Base-by-base conservation (phyloP, 2,113 vertebrate genomes). In the Salminus brasiliensis region DNA sequence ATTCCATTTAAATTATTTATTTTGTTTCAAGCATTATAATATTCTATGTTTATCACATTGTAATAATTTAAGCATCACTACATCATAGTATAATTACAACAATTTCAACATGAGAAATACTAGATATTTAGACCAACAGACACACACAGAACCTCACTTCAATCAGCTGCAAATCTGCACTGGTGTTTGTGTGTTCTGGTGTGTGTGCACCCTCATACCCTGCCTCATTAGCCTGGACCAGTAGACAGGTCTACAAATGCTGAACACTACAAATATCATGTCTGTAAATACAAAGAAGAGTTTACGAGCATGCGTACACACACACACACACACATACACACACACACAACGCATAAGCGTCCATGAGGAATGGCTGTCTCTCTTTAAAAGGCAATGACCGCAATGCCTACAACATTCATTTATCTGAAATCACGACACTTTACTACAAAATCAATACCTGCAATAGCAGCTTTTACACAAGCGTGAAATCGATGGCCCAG, bases 381-480 rank as follows among this genome's bases (percentile, higher is more conserved):
- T 32, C 5, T 72, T 82, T 74, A 74, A 67, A 67, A 73, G 39
- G 63, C 75, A 66, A 29, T 60, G 66, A 47, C 29, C 29, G 57
- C 55, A 77, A 59, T 68, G 63, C 68, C 62, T 43, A 69, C 34
- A 68, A 52, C 66, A 32, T 80, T 70, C 76, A 84, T 81, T 81
- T 81, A 74, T 81, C 79, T 84, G 55, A 52, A 65, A 78, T 74
- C 29, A 70, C 43, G 74, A 74, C 63, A 65, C 78, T 81, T 81
- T 78, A 76, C 70, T 78, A 70, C 79, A 81, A 78, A 81, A 84
- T 84, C 83, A 84, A 84, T 84, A 84, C 41, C 72, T 70, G 79
- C 74, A 78, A 84, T 74, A 81, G 78, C 32, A 53, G 69, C 79
- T 78, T 84, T 81, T 76, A 78, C 79, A 81, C 79, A 30, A 73